A percentile compares a stretch with the other conserved stretches of the same genome.
These are phyloP conservation scores for Galago senegalensis DNA, from an alignment of 2,797 vertebrate species.

Conservation along the genomic window DNA sequence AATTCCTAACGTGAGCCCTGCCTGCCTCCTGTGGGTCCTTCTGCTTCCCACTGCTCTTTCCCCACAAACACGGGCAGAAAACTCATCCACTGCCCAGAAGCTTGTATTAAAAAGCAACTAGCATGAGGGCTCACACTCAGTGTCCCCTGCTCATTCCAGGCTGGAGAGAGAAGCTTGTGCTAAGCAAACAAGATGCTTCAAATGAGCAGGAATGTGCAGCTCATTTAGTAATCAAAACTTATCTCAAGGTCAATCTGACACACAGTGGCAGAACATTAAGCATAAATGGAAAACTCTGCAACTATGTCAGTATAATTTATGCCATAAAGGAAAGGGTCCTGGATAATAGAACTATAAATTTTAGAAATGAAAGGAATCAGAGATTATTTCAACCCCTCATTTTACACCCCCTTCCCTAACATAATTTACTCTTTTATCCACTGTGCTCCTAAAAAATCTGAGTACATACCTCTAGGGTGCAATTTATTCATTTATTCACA, in stretches of 20 bases:
- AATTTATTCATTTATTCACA: neutral
- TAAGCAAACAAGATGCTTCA: neutral
- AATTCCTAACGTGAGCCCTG: neutral
- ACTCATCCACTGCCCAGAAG: neutral
- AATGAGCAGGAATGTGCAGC: neutral
- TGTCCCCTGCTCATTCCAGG: neutral
- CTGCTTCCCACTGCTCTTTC: neutral
- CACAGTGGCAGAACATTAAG: neutral
- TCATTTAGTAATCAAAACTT: neutral
- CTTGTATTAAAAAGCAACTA: neutral
- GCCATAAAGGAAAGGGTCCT: neutral
- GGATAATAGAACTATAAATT: neutral
- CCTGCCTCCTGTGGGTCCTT: neutral
- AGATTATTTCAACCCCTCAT: neutral
- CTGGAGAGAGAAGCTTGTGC: neutral
- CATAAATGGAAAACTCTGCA: neutral
- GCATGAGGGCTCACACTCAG: neutral
- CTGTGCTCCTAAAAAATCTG: neutral
- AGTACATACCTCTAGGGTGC: neutral
- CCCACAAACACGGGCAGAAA: neutral
- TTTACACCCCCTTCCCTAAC: neutral
- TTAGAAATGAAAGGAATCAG: neutral
- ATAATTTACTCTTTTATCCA: constrained; percentile 19
- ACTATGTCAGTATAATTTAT: neutral
- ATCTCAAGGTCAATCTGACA: neutral